Conservation (phyloP, 2,113 vertebrate species). For the Eurystomus gularis region DNA sequence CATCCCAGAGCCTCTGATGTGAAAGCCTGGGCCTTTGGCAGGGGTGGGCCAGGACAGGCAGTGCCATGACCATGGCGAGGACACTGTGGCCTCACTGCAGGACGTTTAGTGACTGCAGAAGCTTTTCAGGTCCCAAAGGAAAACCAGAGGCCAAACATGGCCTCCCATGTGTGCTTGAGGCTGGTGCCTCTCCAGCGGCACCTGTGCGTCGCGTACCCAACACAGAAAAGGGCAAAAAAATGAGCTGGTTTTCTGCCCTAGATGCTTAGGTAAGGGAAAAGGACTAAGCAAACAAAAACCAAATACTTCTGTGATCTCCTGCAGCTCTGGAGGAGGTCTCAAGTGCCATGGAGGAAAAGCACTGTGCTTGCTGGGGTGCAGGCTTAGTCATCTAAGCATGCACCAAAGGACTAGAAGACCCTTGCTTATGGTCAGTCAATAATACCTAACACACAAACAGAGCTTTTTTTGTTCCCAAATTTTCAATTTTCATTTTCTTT, state of each 20-base stretch:
- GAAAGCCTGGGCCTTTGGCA: not conserved
- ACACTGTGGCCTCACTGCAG: accelerated
- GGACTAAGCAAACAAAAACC: not conserved
- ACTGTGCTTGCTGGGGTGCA: accelerated
- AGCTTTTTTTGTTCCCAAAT: not conserved
- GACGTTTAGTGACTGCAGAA: not conserved
- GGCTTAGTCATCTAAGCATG: accelerated
- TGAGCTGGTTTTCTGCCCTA: not conserved
- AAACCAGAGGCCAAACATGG: accelerated
- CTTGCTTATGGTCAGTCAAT: not conserved
- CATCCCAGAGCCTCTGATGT: accelerated
- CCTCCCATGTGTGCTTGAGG: accelerated
- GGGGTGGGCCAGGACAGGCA: not conserved
- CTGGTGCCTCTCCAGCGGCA: accelerated
- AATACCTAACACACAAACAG: not conserved
- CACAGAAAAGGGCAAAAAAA: not conserved
- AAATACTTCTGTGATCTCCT: not conserved
- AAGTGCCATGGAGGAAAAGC: not conserved
- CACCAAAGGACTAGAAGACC: not conserved
- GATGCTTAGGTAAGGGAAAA: not conserved
- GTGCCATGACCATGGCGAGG: accelerated
- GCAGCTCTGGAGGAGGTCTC: not conserved
- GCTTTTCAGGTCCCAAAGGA: not conserved
- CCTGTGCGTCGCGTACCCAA: accelerated
- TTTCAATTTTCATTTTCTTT: not conserved